Evolutionary conservation across 2,888 invertebrate species (phyloP).

Genomic region (Neocrepidodera transversa): DNA sequence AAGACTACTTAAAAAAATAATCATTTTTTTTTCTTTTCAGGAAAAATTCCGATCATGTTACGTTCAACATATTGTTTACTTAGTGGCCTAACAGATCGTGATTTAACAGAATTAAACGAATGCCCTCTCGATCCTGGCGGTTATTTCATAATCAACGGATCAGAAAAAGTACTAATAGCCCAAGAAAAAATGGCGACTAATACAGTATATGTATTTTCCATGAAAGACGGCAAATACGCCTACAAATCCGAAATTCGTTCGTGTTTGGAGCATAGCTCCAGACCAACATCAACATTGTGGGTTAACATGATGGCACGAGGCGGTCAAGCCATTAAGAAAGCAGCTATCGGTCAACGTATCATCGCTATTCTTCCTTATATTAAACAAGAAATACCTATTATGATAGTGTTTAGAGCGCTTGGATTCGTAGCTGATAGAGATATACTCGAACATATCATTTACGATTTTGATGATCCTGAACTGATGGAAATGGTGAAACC

Average conservation of each 20-base stretch:
- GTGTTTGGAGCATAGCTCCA: slow-evolving; percentile 87
- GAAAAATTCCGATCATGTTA: slow-evolving; percentile 98
- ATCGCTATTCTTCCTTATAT: slow-evolving; percentile 98
- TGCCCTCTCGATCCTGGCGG: slow-evolving; percentile 99
- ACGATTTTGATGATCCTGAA: slow-evolving; percentile 99
- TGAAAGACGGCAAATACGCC: slow-evolving; percentile 99
- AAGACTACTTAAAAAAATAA: no score
- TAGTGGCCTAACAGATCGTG: slow-evolving; percentile 95
- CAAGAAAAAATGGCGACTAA: slow-evolving; percentile 99
- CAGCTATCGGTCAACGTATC: slow-evolving; percentile 98
- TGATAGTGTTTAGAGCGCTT: slow-evolving; percentile 97
- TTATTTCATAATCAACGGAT: slow-evolving; percentile 99
- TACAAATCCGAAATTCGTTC: slow-evolving; percentile 98
- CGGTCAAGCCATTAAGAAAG: slow-evolving; percentile 98
- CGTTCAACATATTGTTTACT: slow-evolving; percentile 96
- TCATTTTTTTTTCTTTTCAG: slow-evolving; percentile 20
- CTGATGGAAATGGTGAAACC: slow-evolving; percentile 99
- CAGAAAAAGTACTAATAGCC: slow-evolving; percentile 92
- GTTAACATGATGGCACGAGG: slow-evolving; percentile 99
- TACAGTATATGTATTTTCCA: slow-evolving; percentile 98
- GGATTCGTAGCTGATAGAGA: slow-evolving; percentile 99
- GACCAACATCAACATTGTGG: slow-evolving; percentile 98
- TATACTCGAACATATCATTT: slow-evolving; percentile 99
- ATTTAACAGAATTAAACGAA: slow-evolving; percentile 98
- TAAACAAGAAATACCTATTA: slow-evolving; percentile 99